These are phyloP conservation scores for Podarcis raffonei DNA, from an alignment of 2,113 vertebrate species.

Conservation along the genomic window DNA sequence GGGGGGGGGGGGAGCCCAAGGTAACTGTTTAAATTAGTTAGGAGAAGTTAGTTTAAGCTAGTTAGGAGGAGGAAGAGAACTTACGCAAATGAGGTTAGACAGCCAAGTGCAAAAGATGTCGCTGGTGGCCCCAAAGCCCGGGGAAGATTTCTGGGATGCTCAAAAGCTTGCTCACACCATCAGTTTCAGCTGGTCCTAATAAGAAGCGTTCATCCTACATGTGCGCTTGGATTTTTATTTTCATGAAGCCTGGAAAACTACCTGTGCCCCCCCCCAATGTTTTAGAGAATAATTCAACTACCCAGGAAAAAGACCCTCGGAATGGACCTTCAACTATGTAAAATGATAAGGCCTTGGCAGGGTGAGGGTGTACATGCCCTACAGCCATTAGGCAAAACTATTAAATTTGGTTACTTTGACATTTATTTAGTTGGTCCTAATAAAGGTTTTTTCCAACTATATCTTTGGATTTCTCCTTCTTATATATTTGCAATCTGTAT, in stretches of 20 bases:
- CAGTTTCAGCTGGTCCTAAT: fast-evolving
- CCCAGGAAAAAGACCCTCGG: not conserved
- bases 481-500: too few species aligned
- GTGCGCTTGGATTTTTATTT: not conserved
- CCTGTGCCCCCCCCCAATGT: not conserved
- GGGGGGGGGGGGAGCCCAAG: too few species aligned
- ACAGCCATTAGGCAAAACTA: not conserved
- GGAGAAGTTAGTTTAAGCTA: too few species aligned
- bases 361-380: not conserved
- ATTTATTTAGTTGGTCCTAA: not conserved
- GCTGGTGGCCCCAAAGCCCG: not conserved
- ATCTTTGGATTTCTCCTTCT: not conserved
- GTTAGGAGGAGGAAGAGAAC: too few species aligned
- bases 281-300: not conserved
- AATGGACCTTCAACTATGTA: not conserved
- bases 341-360: not conserved
- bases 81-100: too few species aligned
- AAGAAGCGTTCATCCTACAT: too few species aligned
- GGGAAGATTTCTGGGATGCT: not conserved
- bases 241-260: not conserved
- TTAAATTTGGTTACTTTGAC: not conserved
- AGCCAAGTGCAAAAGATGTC: not conserved
- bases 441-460: not conserved
- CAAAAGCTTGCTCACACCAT: not conserved
- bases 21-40: too few species aligned